Conservation (phyloP, 2,113 vertebrate species). For the Ranitomeya imitator region DNA sequence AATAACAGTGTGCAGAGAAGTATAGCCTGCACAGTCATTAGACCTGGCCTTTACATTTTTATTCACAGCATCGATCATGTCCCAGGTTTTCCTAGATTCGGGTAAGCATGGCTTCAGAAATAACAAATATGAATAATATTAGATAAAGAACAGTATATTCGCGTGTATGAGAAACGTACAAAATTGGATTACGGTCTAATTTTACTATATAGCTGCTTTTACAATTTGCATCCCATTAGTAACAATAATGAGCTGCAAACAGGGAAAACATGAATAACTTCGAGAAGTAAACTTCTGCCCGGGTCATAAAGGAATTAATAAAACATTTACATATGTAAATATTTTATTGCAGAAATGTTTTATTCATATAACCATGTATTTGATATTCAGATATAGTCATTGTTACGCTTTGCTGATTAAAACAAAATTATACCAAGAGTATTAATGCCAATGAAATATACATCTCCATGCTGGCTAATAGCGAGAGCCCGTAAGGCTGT, state of each 20-base stretch:
- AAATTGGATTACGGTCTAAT: not conserved
- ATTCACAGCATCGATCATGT: not conserved
- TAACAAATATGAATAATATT: not conserved
- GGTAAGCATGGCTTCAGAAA: not conserved
- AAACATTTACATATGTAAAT: constrained; percentile 30
- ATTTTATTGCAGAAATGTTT: constrained; percentile 17
- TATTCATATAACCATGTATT: constrained; percentile 12
- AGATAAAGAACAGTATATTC: not conserved
- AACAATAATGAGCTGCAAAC: constrained; percentile 1
- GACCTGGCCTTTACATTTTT: too few relatives aligned
- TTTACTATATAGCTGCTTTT: not conserved
- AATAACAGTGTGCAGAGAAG: too few relatives aligned
- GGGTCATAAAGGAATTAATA: constrained; percentile 31
- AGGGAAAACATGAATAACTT: constrained; percentile 3
- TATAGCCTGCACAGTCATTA: too few relatives aligned
- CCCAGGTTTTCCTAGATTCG: too few relatives aligned
- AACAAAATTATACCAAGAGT: constrained; percentile 11
- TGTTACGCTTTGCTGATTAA: constrained; percentile 18
- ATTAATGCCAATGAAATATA: constrained; percentile 12
- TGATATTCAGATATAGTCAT: constrained; percentile 16
- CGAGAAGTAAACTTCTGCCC: constrained; percentile 7
- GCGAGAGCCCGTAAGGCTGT: not conserved
- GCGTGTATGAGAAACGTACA: not conserved
- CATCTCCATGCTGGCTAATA: not conserved
- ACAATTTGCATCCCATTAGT: constrained; percentile 15